A percentile compares a stretch with the other conserved stretches of the same genome.
phyloP scores from a whole-genome alignment of 2,888 invertebrate species.

The Chymomyza procnemis region DNA sequence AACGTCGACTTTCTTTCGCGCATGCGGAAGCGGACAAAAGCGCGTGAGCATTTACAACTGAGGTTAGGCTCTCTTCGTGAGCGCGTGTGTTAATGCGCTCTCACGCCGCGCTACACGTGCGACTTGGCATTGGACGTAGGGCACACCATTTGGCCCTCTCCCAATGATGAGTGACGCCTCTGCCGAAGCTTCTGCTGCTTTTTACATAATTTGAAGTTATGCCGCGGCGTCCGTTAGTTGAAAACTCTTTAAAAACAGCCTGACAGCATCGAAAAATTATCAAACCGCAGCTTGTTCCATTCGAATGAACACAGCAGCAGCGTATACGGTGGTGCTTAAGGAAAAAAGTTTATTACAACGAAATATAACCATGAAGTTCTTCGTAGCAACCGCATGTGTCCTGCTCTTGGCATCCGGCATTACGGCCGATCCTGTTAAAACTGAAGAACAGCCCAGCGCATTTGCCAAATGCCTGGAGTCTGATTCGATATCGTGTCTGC shows the following conservation, averaged over 20 bases:
- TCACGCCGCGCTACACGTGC: slow-evolving; percentile 32
- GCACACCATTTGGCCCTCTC: slow-evolving; percentile 53
- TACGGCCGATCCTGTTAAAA: slow-evolving; percentile 73
- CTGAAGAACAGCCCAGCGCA: slow-evolving; percentile 70
- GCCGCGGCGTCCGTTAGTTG: slow-evolving; percentile 63
- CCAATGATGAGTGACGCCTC: slow-evolving; percentile 21
- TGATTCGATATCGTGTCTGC: slow-evolving; percentile 83
- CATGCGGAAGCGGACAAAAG: slow-evolving; percentile 64
- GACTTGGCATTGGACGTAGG: slow-evolving; percentile 30
- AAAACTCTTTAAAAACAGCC: slow-evolving; percentile 79
- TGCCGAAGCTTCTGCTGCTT: slow-evolving; percentile 29
- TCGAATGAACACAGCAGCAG: slow-evolving; percentile 78
- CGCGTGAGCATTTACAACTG: slow-evolving; percentile 45
- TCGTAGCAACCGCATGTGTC: slow-evolving; percentile 74
- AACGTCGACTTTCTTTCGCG: slow-evolving; percentile 39
- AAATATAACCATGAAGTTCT: slow-evolving; percentile 74
- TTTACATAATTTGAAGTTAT: slow-evolving; percentile 71
- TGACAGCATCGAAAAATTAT: slow-evolving; percentile 78
- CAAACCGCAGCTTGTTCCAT: slow-evolving; percentile 79
- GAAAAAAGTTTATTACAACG: slow-evolving; percentile 51
- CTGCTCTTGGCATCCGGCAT: slow-evolving; percentile 75
- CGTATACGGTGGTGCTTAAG: slow-evolving; percentile 76
- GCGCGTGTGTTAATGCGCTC: slow-evolving; percentile 1
- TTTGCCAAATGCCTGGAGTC: slow-evolving; percentile 81
- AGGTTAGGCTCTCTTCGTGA: slow-evolving; percentile 21